Evolutionary conservation across 2,888 invertebrate genomes (phyloP).

Genomic region (Drosophila testacea): DNA sequence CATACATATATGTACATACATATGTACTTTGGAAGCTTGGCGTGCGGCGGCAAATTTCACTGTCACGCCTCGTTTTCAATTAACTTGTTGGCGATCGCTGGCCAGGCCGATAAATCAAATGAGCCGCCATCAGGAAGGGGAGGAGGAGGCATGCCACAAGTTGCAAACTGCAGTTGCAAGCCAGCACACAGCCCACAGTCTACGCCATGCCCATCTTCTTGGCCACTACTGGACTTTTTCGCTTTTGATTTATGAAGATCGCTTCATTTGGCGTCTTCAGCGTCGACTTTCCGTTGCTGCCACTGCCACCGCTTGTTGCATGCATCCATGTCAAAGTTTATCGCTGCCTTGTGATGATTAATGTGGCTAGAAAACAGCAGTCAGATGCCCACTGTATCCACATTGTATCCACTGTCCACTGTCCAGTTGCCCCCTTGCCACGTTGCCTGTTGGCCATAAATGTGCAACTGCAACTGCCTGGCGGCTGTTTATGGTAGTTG

Average conservation of each 20-base stretch:
- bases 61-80: slow-evolving; percentile 79
- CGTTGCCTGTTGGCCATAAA: slow-evolving; percentile 50
- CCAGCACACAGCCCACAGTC: slow-evolving; percentile 6
- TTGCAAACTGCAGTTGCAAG: neutral
- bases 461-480: slow-evolving; percentile 47
- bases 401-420: slow-evolving; percentile 10
- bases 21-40: slow-evolving; percentile 28
- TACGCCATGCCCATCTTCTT: slow-evolving; percentile 10
- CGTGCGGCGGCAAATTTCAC: slow-evolving; percentile 80
- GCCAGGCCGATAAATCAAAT: slow-evolving; percentile 71
- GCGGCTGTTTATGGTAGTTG: slow-evolving; percentile 68
- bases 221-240: slow-evolving; percentile 18
- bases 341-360: slow-evolving; percentile 55
- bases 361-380: slow-evolving; percentile 40
- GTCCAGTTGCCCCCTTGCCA: neutral
- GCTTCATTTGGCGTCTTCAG: slow-evolving; percentile 70
- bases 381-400: slow-evolving; percentile 22
- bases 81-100: slow-evolving; percentile 75
- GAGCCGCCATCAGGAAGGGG: slow-evolving; percentile 33
- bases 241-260: slow-evolving; percentile 75
- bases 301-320: slow-evolving; percentile 31
- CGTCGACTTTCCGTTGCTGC: slow-evolving; percentile 18
- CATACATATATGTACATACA: neutral
- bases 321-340: slow-evolving; percentile 74
- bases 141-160: slow-evolving; percentile 25